A percentile compares a stretch with the other conserved stretches of the same genome.
Conservation (phyloP, 2,888 invertebrate species). For the Orthosia gothica region DNA sequence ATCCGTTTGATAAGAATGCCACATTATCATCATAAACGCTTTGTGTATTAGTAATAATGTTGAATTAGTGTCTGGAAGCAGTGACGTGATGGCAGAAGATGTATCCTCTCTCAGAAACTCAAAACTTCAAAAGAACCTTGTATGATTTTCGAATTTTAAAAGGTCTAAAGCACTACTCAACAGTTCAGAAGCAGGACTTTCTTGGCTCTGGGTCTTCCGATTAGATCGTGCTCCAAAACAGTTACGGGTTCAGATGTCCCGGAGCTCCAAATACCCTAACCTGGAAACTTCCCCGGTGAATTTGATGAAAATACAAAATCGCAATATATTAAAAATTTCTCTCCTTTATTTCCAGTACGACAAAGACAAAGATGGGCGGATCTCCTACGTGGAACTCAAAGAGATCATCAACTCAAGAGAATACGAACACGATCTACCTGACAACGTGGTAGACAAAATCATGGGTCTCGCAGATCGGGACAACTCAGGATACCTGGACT, state of each 20-base stretch:
- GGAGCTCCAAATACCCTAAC: too few relatives aligned
- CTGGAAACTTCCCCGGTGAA: not conserved
- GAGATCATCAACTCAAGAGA: slow-evolving; percentile 92
- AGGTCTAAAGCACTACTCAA: too few relatives aligned
- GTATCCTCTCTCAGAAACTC: not conserved
- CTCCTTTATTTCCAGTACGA: slow-evolving; percentile 92
- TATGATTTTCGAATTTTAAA: not conserved
- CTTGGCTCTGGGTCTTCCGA: too few relatives aligned
- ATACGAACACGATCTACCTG: slow-evolving; percentile 93
- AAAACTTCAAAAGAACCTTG: not conserved
- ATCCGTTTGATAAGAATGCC: slow-evolving; percentile 21
- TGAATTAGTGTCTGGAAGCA: slow-evolving; percentile 4
- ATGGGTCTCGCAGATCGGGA: slow-evolving; percentile 92
- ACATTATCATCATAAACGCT: slow-evolving; percentile 1
- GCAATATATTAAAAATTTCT: not conserved
- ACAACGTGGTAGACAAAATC: slow-evolving; percentile 93
- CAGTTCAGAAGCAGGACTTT: too few relatives aligned
- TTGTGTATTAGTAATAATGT: slow-evolving; percentile 5
- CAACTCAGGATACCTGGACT: slow-evolving; percentile 93
- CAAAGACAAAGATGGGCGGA: slow-evolving; percentile 93
- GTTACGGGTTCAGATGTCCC: too few relatives aligned
- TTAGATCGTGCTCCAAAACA: too few relatives aligned
- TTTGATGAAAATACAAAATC: not conserved
- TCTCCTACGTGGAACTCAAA: slow-evolving; percentile 93
- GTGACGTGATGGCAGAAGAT: not conserved